Base-by-base conservation (phyloP, 1,140 invertebrate species). In the Probaryconus sp. region DNA sequence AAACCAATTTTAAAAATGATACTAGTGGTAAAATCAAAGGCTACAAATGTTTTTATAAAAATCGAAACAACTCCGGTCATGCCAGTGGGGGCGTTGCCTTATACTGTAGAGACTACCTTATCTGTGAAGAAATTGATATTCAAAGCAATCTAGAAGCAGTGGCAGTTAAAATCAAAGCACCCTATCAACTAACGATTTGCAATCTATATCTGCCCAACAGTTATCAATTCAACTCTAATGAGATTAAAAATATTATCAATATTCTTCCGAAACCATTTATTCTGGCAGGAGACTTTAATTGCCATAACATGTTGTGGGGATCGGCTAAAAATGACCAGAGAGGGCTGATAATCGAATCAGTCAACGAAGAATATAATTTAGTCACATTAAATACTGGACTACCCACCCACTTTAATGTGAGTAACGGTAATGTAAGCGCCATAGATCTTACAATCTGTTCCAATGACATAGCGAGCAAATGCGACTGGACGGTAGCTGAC, bases 211-310 rank as follows among this genome's bases (percentile, higher is more conserved):
- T 65, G 14, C 50, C 61, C 3, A 55, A 73, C n/a, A 28, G 24
- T 0, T 42, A 48, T 6, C 0, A 71, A 38, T 17, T 82, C n/a
- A n/a, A 42, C 0, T 5, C 1, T 2, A 0, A 74, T 35, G 55
- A 75, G 37, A 45, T 85, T 17, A 53, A 77, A 45, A 42, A 76
- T 6, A 14, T 83, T 4, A 55, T 78, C 1, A 20, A 37, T 13
- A 76, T 84, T 78, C 55, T 85, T 20, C 78, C 79, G 1, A 42
- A 37, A 40, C 81, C 79, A 1, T 83, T 73, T 50, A 42, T 84
- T 7, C 11, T 83, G 5, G 3, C 79, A 10, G 77, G 80, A 3
- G 80, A 84, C 40, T 81, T 85, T 26, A 85, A 82, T 35, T 75
- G 73, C 13, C 79, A 84, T 26, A 81, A 79, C 33, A 47, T 37